These are phyloP conservation scores for Odontocolon sp. DNA, from an alignment of 2,888 invertebrate species.

Conservation along the genomic window DNA sequence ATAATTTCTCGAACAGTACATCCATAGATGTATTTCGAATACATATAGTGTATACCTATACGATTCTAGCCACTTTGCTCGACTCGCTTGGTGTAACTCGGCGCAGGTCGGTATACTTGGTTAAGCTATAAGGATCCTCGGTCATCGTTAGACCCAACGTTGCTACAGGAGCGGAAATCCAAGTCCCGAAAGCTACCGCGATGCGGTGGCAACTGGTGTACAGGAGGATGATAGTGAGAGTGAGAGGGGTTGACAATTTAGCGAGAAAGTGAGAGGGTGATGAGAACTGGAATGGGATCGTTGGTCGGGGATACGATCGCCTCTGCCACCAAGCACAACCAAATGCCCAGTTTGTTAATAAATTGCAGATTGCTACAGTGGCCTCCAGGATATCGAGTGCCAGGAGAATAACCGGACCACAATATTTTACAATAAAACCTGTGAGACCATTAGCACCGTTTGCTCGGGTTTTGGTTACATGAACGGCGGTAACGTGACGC, in stretches of 20 bases:
- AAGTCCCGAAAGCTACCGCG: slow-evolving; percentile 46
- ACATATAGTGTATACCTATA: too few species aligned
- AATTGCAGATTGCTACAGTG: slow-evolving; percentile 85
- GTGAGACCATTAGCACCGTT: slow-evolving; percentile 82
- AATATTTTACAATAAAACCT: slow-evolving; percentile 83
- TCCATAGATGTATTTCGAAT: neutral
- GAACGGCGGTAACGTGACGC: slow-evolving; percentile 79
- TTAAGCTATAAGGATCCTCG: slow-evolving; percentile 44
- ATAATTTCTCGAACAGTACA: slow-evolving; percentile 5
- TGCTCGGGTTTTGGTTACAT: slow-evolving; percentile 80
- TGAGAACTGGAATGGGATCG: neutral
- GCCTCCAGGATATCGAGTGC: slow-evolving; percentile 84
- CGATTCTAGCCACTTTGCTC: neutral
- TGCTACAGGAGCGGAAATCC: slow-evolving; percentile 39
- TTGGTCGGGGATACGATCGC: neutral
- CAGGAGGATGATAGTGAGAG: neutral
- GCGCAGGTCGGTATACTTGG: slow-evolving; percentile 42
- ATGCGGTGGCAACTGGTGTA: slow-evolving; percentile 18
- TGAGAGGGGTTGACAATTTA: neutral
- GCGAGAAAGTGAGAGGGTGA: neutral
- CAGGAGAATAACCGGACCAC: slow-evolving; percentile 78
- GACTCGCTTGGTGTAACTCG: slow-evolving; percentile 29
- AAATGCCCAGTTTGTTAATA: slow-evolving; percentile 30
- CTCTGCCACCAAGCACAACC: neutral
- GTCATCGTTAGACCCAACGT: slow-evolving; percentile 52